Base-by-base conservation (phyloP, 2,113 vertebrate genomes). In the Centropus unirufus region DNA sequence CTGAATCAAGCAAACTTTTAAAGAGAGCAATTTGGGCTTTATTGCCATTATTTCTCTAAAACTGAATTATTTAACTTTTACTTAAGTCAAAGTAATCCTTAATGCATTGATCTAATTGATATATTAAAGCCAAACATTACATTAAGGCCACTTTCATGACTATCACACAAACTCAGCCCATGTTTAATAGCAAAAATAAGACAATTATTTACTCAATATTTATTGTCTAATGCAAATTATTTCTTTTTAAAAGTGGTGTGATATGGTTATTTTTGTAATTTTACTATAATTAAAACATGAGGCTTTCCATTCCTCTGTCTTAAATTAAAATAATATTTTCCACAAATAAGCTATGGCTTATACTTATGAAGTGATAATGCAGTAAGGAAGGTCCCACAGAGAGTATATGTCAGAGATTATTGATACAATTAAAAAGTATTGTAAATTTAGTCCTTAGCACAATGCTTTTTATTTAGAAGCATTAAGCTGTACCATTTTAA, bases 51-150 rank as follows among this genome's bases (percentile, higher is more conserved):
- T 76, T 89, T 81, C 39, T 69, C 40, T 94, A 74, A 69, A 80
- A 80, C 6, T 55, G 44, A 90, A 77, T 87, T 85, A 74, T 74
- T 90, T 92, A 86, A 52, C 51, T 67, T 90, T 89, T 89, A 51
- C 9, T 90, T 72, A 83, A 81, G 7, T 85, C 95, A 92, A 95
- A 97, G 22, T 74, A 82, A 49, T 79, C 66, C 29, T 93, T 59
- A 94, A 74, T 87, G 83, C 91, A 85, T 89, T 90, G 91, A 93
- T 94, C 61, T 95, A 93, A 95, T 96, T 96, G 83, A 93, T 96
- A 72, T 83, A 87, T 96, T 92, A 86, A 94, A 87, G 64, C 32
- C 5, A 46, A 73, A 69, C 54, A 51, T 89, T 84, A 40, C 90
- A 94, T 85, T 96, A 97, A 92, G 36, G 69, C 14, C 32, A 72